Evolutionary conservation across 2,797 vertebrate genomes (phyloP), one percentile per base, ranked within the genome.

Genomic region (Dendrocincla tyrannina): DNA sequence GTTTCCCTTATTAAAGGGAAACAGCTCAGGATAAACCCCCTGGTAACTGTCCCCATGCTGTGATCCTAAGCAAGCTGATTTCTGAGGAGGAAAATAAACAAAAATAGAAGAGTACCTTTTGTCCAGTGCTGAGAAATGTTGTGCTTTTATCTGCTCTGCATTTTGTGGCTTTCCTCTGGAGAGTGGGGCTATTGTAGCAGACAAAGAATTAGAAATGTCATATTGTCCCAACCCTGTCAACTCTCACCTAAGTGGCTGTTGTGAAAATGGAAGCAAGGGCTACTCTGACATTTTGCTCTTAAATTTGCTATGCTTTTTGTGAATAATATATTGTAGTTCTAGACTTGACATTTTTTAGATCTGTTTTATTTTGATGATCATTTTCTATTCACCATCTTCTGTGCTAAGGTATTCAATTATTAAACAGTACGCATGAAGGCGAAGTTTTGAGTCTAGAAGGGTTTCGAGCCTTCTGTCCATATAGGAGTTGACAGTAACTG

Each of bases 181-280:
- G 91, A 82, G 16, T 35, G 67, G 63, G 91, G 77, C 89, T 94
- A 91, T 94, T 96, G 96, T 97, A 94, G 76, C 95, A 97, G 94
- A 95, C 96, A 97, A 97, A 97, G 87, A 97, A 95, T 97, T 95
- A 98, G 96, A 97, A 98, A 97, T 97, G 95, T 96, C 98, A 93
- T 39, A 30, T 87, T 95, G 37, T 94, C 83, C 64, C 63, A 94
- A 96, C 91, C 88, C 86, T 88, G 41, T 97, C 97, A 96, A 66
- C 37, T 96, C 64, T 78, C 50, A 92, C 82, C 62, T 87, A 97
- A 97, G 92, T 95, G 94, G 95, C 85, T 97, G 89, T 79, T 79
- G 78, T 78, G 92, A 85, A 56, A 96, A 68, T 92, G 64, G 59
- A 97, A 97, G 95, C 96, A 92, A 95, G 69, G 97, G 86, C 95